A percentile compares a stretch with the other conserved stretches of the same genome.
Evolutionary conservation across 1,140 invertebrate species (phyloP).

Genomic region (Neodiprion virginianus): DNA sequence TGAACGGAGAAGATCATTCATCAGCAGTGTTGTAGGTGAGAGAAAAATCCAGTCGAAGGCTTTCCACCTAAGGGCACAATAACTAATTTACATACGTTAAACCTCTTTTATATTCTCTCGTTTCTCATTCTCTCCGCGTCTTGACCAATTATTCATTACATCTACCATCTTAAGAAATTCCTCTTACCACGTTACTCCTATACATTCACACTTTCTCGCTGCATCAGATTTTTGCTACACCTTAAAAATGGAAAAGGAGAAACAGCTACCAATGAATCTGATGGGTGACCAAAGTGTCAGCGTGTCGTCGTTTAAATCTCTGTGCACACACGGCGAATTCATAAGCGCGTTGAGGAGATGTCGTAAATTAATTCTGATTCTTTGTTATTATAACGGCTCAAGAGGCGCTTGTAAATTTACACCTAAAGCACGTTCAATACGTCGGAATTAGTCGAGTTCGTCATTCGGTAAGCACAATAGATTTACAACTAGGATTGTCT

Average conservation of each 20-base stretch:
- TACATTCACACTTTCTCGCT: too few relatives aligned
- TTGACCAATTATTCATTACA: neutral
- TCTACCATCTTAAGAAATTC: neutral
- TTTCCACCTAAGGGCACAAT: too few relatives aligned
- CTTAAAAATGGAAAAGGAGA: neutral
- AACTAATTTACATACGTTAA: too few relatives aligned
- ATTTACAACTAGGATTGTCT: neutral
- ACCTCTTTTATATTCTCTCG: too few relatives aligned
- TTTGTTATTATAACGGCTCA: too few relatives aligned
- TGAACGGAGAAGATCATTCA: slow-evolving; percentile 72
- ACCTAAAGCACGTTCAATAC: neutral
- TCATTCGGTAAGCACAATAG: neutral
- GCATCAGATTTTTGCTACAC: too few relatives aligned
- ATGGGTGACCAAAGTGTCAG: too few relatives aligned
- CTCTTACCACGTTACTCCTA: too few relatives aligned
- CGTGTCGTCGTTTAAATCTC: neutral
- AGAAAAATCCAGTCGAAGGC: slow-evolving; percentile 10
- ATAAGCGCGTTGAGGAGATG: neutral
- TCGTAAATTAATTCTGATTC: neutral
- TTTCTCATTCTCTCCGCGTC: too few relatives aligned
- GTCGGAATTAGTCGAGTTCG: neutral
- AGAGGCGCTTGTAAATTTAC: neutral
- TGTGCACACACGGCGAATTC: neutral
- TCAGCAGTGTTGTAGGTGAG: slow-evolving; percentile 77
- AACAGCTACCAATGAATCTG: neutral